Conservation (phyloP, 2,113 vertebrate genomes). For the Onychostruthus taczanowskii region DNA sequence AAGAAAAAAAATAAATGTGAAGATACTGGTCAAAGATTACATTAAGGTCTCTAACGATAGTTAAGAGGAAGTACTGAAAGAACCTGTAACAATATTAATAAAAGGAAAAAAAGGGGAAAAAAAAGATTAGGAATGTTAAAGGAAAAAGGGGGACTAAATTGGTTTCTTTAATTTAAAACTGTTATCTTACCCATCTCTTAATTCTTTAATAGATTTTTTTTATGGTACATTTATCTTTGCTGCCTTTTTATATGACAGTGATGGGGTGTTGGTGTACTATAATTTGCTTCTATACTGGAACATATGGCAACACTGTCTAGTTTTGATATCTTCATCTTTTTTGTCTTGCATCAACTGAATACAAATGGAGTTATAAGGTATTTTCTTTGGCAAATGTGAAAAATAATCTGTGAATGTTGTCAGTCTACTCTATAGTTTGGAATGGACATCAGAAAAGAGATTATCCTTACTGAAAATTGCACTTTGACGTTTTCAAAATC, state of each 20-base stretch:
- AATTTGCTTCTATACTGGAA: conserved; percentile 16
- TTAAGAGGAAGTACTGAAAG: not conserved
- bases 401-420: not conserved
- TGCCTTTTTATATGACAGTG: not conserved
- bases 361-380: conserved; percentile 20
- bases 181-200: not conserved
- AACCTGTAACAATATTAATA: not conserved
- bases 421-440: not conserved
- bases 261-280: conserved; percentile 28
- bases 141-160: not conserved
- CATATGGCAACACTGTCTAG: conserved; percentile 46
- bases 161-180: not conserved
- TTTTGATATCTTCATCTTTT: conserved; percentile 37
- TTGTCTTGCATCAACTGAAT: not conserved
- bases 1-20: not conserved
- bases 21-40: not conserved
- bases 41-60: not conserved
- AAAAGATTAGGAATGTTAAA: not conserved
- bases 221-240: conserved; percentile 16
- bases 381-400: conserved; percentile 10
- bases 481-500: not conserved
- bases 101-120: not conserved
- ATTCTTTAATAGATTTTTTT: not conserved
- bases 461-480: not conserved
- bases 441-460: not conserved